A percentile compares a stretch with the other conserved stretches of the same genome.
These are phyloP conservation scores for Drosophila affinis DNA, from an alignment of 2,888 invertebrate species.

Conservation along the genomic window DNA sequence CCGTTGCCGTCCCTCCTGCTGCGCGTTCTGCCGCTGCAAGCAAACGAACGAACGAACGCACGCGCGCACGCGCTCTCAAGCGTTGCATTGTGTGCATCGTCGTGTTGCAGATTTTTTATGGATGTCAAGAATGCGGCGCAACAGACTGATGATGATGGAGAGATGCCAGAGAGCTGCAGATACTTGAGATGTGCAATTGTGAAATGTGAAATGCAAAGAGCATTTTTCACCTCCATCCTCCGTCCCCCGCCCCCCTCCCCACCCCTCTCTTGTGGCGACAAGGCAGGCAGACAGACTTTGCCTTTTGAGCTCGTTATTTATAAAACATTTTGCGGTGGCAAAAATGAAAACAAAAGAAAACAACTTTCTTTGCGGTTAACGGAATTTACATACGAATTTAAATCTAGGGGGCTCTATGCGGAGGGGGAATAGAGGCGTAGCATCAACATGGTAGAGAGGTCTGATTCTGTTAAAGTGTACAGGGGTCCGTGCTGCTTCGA, in stretches of 20 bases:
- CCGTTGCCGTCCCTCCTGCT: slow-evolving; percentile 8
- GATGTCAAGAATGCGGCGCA: slow-evolving; percentile 42
- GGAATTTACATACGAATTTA: slow-evolving; percentile 30
- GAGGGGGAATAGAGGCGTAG: too few relatives aligned
- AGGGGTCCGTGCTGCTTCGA: too few relatives aligned
- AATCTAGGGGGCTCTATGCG: not conserved
- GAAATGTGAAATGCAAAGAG: slow-evolving; percentile 43
- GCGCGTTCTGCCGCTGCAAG: slow-evolving; percentile 30
- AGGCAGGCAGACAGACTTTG: slow-evolving; percentile 11
- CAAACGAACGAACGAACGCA: slow-evolving; percentile 30
- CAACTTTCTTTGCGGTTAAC: slow-evolving; percentile 29
- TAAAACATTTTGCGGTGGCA: slow-evolving; percentile 48
- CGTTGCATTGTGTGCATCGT: slow-evolving; percentile 63
- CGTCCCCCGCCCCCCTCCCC: not conserved
- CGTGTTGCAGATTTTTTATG: slow-evolving; percentile 50
- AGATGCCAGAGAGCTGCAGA: not conserved
- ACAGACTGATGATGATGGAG: slow-evolving; percentile 11
- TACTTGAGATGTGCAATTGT: not conserved
- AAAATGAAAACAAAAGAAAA: slow-evolving; percentile 28
- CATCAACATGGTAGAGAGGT: too few relatives aligned
- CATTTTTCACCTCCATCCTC: slow-evolving; percentile 11
- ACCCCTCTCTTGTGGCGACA: not conserved
- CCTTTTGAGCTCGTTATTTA: slow-evolving; percentile 51
- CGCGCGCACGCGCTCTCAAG: slow-evolving; percentile 60
- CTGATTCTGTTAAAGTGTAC: too few relatives aligned